These are phyloP conservation scores for Polia nebulosa DNA, from an alignment of 2,888 invertebrate genomes.

Conservation along the genomic window DNA sequence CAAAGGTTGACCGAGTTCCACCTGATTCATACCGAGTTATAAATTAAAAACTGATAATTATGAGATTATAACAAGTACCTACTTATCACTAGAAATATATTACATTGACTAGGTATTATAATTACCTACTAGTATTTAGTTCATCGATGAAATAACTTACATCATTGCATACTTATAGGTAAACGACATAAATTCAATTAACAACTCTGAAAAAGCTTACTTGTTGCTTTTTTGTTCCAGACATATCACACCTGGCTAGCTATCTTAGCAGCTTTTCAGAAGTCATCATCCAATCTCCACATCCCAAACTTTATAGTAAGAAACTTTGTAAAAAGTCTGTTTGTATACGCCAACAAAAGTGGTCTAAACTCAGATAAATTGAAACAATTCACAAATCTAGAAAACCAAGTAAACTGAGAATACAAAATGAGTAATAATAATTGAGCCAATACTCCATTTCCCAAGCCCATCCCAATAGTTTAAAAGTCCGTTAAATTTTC, in stretches of 20 bases:
- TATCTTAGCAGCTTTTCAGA: rapidly evolving
- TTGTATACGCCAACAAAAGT: background rate
- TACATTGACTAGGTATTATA: background rate
- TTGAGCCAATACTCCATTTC: constrained; percentile 18
- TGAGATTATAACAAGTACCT: constrained; percentile 20
- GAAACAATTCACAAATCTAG: background rate
- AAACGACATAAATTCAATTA: background rate
- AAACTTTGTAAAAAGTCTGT: no score
- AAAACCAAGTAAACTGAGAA: background rate
- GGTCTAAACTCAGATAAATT: background rate
- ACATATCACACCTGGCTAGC: background rate
- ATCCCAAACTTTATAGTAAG: no score
- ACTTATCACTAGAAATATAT: constrained; percentile 16
- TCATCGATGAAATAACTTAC: background rate
- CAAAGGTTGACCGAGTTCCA: constrained; percentile 66
- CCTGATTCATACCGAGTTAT: constrained; percentile 51
- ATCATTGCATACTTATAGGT: background rate
- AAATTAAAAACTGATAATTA: constrained; percentile 44
- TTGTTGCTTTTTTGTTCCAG: background rate
- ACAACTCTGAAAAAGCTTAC: background rate
- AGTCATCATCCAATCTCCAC: no score
- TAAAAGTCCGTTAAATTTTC: constrained; percentile 55
- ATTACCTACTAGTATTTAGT: background rate
- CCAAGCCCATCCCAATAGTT: constrained; percentile 42
- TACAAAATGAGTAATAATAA: background rate